Evolutionary conservation across 2,113 vertebrate species (phyloP).

Genomic region (Danio rerio): GRCz12tu NC_133200.1:21719001-21719500

Average conservation of each 20-base stretch:
- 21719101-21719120: neutral
- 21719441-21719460: slow-evolving; percentile 18
- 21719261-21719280: slow-evolving; percentile 12
- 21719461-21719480: neutral
- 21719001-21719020: too few species aligned
- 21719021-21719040: too few species aligned
- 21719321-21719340: slow-evolving; percentile 40
- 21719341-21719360: slow-evolving; percentile 47
- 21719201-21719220: neutral
- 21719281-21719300: slow-evolving; percentile 40
- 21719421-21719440: slow-evolving; percentile 18
- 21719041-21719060: too few species aligned
- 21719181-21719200: slow-evolving; percentile 13
- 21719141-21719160: neutral
- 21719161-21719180: slow-evolving; percentile 11
- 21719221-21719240: neutral
- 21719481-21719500: neutral
- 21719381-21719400: slow-evolving; percentile 56
- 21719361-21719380: slow-evolving; percentile 51
- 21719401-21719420: slow-evolving; percentile 8
- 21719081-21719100: slow-evolving; percentile 10
- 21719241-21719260: slow-evolving; percentile 48
- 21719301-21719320: slow-evolving; percentile 32
- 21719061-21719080: neutral
- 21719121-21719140: neutral